These are phyloP conservation scores for Okamejei kenojei DNA, from an alignment of 2,797 vertebrate species.

Conservation along the genomic window DNA sequence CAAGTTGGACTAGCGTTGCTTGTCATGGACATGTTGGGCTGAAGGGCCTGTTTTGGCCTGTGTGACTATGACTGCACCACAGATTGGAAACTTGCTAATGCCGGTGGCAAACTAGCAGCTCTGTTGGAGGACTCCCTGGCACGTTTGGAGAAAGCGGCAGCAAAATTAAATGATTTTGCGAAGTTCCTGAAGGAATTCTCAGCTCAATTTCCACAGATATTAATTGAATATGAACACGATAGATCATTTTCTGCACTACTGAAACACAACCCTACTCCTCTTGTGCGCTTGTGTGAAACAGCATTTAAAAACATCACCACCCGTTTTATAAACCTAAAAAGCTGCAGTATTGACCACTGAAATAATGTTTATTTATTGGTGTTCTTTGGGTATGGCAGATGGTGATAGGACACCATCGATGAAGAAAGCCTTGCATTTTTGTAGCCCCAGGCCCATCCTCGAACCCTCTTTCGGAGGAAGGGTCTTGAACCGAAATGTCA, in stretches of 20 bases:
- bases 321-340: conserved; percentile 13
- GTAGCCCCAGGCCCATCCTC: too few species aligned
- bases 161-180: conserved; percentile 20
- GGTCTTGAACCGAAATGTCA: too few species aligned
- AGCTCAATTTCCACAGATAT: conserved; percentile 28
- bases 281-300: neutral
- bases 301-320: neutral
- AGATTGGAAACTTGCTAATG: neutral
- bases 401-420: neutral
- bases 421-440: neutral
- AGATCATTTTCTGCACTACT: neutral
- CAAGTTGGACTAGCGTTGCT: too few species aligned
- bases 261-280: neutral
- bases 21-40: too few species aligned
- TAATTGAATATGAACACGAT: conserved; percentile 29
- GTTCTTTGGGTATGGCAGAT: neutral
- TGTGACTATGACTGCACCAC: too few species aligned
- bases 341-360: neutral
- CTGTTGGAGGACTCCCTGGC: neutral
- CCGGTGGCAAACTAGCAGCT: neutral
- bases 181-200: conserved; percentile 28
- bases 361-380: neutral
- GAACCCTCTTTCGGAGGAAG: neutral
- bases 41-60: too few species aligned
- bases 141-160: neutral